Percentiles rank a stretch among this genome's conserved stretches.
phyloP scores from a whole-genome alignment of 2,888 invertebrate genomes.

The Branchipolynoe longqiensis region DNA sequence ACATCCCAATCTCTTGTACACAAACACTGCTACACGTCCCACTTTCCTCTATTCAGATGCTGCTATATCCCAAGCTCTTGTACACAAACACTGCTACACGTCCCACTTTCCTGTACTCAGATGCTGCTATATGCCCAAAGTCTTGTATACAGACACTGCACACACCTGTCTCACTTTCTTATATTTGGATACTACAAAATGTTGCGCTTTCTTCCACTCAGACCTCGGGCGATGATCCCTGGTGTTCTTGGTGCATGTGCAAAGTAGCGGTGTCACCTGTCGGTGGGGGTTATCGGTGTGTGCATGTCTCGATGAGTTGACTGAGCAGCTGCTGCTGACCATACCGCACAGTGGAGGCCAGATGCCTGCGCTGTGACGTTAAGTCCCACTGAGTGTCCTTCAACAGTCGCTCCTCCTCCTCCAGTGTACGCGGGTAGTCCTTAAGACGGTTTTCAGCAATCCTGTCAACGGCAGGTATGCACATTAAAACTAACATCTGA shows the following conservation, averaged over 20 bases:
- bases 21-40: background rate
- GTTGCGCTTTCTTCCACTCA: no score
- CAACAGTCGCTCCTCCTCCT: background rate
- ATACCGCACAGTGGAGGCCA: background rate
- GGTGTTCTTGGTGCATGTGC: no score
- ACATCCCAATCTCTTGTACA: background rate
- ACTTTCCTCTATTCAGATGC: background rate
- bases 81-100: background rate
- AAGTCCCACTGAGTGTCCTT: background rate
- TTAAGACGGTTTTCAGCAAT: background rate
- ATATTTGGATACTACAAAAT: no score
- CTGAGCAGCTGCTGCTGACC: background rate
- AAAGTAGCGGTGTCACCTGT: no score
- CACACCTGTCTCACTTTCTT: background rate
- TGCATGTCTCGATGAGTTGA: background rate
- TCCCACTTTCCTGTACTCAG: background rate
- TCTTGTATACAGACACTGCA: background rate
- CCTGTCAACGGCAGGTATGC: background rate
- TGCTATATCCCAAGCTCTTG: background rate
- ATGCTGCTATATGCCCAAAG: background rate
- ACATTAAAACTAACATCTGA: no score
- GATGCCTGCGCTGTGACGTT: background rate
- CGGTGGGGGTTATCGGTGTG: background rate
- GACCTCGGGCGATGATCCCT: no score
- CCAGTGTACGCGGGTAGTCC: conserved; percentile 8